These are phyloP conservation scores for Octodon degus DNA, from an alignment of 2,113 vertebrate species.

Conservation along the genomic window DNA sequence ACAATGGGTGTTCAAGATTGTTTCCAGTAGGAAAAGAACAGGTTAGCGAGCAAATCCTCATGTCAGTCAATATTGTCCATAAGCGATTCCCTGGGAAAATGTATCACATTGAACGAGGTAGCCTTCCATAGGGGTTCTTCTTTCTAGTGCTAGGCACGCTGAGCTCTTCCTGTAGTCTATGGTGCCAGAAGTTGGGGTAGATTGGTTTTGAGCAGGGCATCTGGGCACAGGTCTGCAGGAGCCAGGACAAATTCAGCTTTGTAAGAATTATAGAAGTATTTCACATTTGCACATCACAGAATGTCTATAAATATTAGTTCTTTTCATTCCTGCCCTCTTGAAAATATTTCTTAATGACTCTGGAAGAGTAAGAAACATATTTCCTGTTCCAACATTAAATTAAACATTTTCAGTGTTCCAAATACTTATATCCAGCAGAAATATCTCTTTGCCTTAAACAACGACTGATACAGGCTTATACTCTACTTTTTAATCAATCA, in stretches of 20 bases:
- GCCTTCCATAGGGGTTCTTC: background rate
- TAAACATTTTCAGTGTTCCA: background rate
- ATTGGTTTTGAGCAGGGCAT: background rate
- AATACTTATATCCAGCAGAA: background rate
- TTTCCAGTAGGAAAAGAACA: background rate
- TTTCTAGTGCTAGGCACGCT: background rate
- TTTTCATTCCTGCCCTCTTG: background rate
- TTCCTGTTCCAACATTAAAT: background rate
- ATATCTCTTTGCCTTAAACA: background rate
- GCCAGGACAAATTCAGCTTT: background rate
- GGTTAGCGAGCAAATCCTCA: background rate
- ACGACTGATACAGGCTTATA: background rate
- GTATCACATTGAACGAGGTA: background rate
- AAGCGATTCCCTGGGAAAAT: accelerated
- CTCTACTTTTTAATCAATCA: background rate
- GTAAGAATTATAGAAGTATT: background rate
- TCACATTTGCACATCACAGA: background rate
- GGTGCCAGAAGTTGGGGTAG: background rate
- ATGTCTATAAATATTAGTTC: background rate
- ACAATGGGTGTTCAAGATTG: background rate
- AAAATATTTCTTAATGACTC: constrained; percentile 49
- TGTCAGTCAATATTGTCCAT: background rate
- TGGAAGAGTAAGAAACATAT: background rate
- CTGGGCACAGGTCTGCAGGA: background rate
- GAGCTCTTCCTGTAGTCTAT: background rate